These are phyloP conservation scores for Calidris pygmaea DNA, from an alignment of 2,113 vertebrate genomes.

Conservation along the genomic window DNA sequence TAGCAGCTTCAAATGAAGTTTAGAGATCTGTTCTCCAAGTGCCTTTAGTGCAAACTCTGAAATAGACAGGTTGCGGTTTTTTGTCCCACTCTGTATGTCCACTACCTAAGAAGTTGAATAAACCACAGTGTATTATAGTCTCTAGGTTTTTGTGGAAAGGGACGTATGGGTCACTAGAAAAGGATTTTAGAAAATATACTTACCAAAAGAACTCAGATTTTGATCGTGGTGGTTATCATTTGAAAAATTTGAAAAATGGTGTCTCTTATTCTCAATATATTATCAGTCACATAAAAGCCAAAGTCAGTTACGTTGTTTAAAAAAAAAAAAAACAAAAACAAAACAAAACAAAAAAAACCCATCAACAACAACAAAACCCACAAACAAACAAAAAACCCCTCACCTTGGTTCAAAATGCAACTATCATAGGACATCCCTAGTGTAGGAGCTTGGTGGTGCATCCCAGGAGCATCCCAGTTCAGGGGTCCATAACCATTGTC, in stretches of 20 bases:
- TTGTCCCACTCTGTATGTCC: rapidly evolving
- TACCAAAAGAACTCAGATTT: neutral
- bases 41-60: neutral
- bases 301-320: neutral
- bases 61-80: neutral
- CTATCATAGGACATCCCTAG: neutral
- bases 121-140: rapidly evolving
- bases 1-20: neutral
- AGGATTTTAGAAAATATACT: neutral
- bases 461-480: no score
- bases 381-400: no score
- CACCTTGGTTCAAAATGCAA: rapidly evolving
- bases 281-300: neutral
- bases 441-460: rapidly evolving
- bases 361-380: no score
- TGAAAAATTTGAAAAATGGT: neutral
- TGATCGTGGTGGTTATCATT: no score
- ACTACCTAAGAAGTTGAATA: neutral
- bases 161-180: neutral
- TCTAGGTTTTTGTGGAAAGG: neutral
- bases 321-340: no score
- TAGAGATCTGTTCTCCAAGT: neutral
- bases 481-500: rapidly evolving
- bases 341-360: no score
- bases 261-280: neutral